A percentile compares a stretch with the other conserved stretches of the same genome.
Conservation (phyloP, 2,888 invertebrate species). For the Allacma fusca region DNA sequence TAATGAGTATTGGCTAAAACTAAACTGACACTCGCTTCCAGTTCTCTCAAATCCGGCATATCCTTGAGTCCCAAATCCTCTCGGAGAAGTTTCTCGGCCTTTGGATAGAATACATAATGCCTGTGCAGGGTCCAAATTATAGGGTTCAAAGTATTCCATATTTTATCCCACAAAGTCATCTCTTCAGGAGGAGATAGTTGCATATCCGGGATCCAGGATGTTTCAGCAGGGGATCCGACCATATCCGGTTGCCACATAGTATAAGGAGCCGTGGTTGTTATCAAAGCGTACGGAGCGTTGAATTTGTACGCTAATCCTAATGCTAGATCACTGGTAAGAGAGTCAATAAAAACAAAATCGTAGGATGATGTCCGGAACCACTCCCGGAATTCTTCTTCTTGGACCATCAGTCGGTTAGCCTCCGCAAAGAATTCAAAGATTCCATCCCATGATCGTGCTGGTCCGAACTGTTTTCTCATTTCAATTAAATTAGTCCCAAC, state of each 20-base stretch:
- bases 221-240: conserved; percentile 49
- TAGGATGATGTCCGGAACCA: conserved; percentile 46
- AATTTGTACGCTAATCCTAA: conserved; percentile 48
- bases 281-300: conserved; percentile 48
- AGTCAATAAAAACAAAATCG: conserved; percentile 54
- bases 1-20: conserved; percentile 53
- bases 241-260: conserved; percentile 48
- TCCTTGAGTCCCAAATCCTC: conserved; percentile 42
- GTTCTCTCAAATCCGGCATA: conserved; percentile 45
- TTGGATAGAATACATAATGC: conserved; percentile 46
- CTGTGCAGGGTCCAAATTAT: conserved; percentile 45
- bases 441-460: neutral
- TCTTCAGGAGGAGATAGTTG: conserved; percentile 37
- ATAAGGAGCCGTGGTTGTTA: conserved; percentile 48
- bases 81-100: conserved; percentile 38
- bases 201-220: conserved; percentile 54
- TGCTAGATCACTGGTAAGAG: conserved; percentile 49
- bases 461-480: neutral
- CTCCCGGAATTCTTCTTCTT: conserved; percentile 25
- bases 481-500: neutral
- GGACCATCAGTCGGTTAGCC: neutral
- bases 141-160: conserved; percentile 49
- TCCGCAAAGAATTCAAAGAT: neutral
- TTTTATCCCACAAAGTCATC: conserved; percentile 43
- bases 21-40: conserved; percentile 52